phyloP scores from a whole-genome alignment of 2,888 invertebrate genomes.

The Drosophila nr. perissopoda region DNA sequence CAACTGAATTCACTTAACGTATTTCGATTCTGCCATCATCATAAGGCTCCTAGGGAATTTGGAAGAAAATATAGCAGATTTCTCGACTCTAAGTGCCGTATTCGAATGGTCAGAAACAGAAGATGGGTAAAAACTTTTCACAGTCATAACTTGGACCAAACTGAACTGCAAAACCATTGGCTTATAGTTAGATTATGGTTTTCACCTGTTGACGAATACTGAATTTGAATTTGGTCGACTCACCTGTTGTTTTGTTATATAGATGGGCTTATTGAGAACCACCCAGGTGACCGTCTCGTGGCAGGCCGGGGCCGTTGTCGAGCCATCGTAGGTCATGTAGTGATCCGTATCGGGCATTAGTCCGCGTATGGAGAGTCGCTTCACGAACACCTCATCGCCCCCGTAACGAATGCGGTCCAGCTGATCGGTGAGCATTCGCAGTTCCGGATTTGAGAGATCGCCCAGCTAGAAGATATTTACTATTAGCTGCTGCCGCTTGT shows the following conservation, averaged over 20 bases:
- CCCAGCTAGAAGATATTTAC: conserved; percentile 89
- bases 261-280: conserved; percentile 98
- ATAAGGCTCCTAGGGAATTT: too few relatives aligned
- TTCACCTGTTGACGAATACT: neutral
- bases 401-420: conserved; percentile 96
- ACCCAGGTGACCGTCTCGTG: conserved; percentile 99
- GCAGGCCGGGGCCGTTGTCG: conserved; percentile 98
- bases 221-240: conserved; percentile 34
- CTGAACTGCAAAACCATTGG: neutral
- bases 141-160: neutral
- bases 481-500: neutral
- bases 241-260: conserved; percentile 98
- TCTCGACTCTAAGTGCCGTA: too few relatives aligned
- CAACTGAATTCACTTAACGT: neutral
- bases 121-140: neutral
- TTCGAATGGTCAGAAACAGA: too few relatives aligned
- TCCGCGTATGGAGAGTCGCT: conserved; percentile 93
- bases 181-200: neutral
- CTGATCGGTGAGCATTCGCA: conserved; percentile 96
- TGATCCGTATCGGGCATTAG: conserved; percentile 96
- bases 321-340: conserved; percentile 99
- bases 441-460: conserved; percentile 95
- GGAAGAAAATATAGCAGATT: too few relatives aligned
- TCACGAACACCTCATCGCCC: conserved; percentile 94
- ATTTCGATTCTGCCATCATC: too few relatives aligned